Evolutionary conservation across 1,140 invertebrate genomes (phyloP), one percentile per base, ranked within the genome.

Genomic region (Euura saliciscinereae): DNA sequence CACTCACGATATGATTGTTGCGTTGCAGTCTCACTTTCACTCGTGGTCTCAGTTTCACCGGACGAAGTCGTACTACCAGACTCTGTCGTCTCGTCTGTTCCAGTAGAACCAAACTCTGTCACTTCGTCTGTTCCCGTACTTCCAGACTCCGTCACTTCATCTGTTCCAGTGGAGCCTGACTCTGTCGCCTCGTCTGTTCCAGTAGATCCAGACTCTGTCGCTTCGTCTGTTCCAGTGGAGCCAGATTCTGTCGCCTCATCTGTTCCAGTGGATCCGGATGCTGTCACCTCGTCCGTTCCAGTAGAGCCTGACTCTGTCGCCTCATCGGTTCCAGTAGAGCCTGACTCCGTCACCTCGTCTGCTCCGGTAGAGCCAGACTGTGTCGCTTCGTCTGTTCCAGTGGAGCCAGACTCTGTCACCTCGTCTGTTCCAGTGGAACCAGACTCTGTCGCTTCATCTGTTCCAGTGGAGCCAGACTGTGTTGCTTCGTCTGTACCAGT

Each of bases 391-490:
- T 78, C 78, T 4, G 76, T 65, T 2, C 74, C 74, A 5, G 70
- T 70, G 2, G 69, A 68, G 7, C 69, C 73, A 11, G 70, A 66
- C 68, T 66, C 4, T 70, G 4, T 43, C 71, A 43, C 10, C 66
- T 73, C 75, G 6, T 81, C 78, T 43, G 77, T 70, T 66, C 82
- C 81, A 2, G 79, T 81, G 59, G 71, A 80, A 69, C 78, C 76
- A 46, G 80, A 80, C 28, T 79, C 80, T 69, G 28, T 45, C 46
- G 2, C 68, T 51, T 70, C 59, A 44, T 68, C 70, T 10, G 46
- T 44, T 11, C 80, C 76, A 5, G 78, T 59, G 8, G 74, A 71
- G 45, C 77, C 78, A 66, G 81, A 28, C 28, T 28, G 0, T 28
- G 28, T 28, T 1, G 28, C 28, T 28, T 28, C 28, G 1, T 28